phyloP scores from a whole-genome alignment of 2,888 invertebrate genomes.

The Eupithecia inturbata region DNA sequence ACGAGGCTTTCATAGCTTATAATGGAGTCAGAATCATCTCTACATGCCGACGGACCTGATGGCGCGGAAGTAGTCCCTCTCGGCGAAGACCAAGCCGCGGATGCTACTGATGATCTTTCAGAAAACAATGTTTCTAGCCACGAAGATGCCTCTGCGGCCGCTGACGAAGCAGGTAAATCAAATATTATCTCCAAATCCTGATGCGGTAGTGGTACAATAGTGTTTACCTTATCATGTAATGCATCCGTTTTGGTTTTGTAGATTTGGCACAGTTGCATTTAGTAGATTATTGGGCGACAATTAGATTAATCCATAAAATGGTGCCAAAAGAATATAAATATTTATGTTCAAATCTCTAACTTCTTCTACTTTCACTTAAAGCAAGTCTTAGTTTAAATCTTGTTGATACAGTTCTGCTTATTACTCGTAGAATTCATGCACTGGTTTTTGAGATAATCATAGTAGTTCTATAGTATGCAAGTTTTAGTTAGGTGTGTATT shows the following conservation, averaged over 20 bases:
- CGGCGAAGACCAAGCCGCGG: conserved; percentile 68
- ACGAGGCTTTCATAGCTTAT: conserved; percentile 43
- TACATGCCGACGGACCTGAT: conserved; percentile 72
- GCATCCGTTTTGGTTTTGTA: conserved; percentile 12
- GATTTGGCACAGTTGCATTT: conserved; percentile 11
- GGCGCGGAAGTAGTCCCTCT: conserved; percentile 80
- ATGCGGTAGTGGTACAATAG: background rate
- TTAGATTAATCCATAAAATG: background rate
- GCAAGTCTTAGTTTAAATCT: background rate
- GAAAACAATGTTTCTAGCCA: conserved; percentile 71
- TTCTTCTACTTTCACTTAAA: background rate
- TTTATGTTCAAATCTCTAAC: background rate
- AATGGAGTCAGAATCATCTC: conserved; percentile 77
- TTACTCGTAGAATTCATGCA: background rate
- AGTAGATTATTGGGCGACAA: background rate
- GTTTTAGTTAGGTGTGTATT: background rate
- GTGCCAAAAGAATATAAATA: no score
- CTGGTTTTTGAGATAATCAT: background rate
- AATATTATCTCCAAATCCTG: background rate
- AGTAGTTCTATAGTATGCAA: background rate
- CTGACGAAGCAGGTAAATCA: conserved; percentile 65
- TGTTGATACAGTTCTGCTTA: background rate
- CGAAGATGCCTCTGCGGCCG: conserved; percentile 61
- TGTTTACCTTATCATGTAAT: conserved; percentile 12
- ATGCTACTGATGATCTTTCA: conserved; percentile 65